Percentiles rank a stretch among this genome's conserved stretches.
phyloP scores from a whole-genome alignment of 2,888 invertebrate species.

The Limnephilus lunatus region DNA sequence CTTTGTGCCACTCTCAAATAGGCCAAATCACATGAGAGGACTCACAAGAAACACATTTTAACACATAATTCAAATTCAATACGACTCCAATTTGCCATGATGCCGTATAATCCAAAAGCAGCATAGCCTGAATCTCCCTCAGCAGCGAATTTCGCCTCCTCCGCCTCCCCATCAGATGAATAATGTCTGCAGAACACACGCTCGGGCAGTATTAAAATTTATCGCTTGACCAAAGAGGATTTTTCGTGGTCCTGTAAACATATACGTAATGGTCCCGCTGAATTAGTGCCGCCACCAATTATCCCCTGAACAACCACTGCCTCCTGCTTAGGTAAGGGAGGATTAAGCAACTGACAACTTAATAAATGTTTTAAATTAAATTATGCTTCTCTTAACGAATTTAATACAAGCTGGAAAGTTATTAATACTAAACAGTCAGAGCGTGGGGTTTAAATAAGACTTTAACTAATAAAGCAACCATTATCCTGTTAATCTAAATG shows the following conservation, averaged over 20 bases:
- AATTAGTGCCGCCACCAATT: not conserved
- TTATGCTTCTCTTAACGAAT: not conserved
- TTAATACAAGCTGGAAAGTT: not conserved
- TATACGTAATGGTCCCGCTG: not conserved
- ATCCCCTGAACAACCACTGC: not conserved
- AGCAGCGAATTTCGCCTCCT: not conserved
- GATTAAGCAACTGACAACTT: not conserved
- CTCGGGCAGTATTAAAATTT: not conserved
- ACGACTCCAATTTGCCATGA: not conserved
- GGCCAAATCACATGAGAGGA: no score
- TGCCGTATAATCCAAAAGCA: not conserved
- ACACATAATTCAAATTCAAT: not conserved
- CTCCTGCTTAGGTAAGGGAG: not conserved
- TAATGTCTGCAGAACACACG: not conserved
- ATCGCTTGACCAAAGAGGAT: not conserved
- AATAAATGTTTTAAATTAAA: not conserved
- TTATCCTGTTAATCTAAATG: not conserved
- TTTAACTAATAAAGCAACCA: not conserved
- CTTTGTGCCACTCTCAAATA: no score
- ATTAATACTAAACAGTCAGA: not conserved
- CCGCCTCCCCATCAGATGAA: not conserved
- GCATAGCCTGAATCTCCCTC: not conserved
- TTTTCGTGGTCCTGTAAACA: not conserved
- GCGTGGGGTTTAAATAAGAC: not conserved
- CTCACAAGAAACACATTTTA: no score